Conservation (phyloP, 2,113 vertebrate species). For the Rhombomys opimus region DNA sequence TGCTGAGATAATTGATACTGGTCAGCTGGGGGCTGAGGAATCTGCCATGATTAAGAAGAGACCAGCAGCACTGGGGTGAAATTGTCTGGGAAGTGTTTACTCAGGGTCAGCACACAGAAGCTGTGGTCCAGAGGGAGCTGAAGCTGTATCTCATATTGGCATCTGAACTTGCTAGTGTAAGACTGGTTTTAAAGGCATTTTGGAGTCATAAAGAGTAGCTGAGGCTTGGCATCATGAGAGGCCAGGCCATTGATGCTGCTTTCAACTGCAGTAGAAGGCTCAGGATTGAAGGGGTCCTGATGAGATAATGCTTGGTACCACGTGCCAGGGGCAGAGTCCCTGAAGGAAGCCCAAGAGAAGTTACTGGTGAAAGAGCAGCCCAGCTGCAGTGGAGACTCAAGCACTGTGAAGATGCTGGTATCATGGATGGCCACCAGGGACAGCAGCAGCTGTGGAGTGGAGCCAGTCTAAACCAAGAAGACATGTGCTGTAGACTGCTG, state of each 20-base stretch:
- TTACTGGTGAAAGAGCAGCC: background rate
- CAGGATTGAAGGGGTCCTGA: background rate
- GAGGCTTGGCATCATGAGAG: background rate
- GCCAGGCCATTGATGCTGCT: background rate
- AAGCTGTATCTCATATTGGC: background rate
- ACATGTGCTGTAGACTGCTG: background rate
- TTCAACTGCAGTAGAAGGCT: background rate
- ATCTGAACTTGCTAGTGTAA: background rate
- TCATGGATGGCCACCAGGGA: background rate
- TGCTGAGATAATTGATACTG: background rate
- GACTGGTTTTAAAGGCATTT: background rate
- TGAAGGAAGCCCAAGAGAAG: background rate
- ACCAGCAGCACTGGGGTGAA: background rate
- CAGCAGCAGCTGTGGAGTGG: background rate
- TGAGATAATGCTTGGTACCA: background rate
- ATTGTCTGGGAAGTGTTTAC: background rate
- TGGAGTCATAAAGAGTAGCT: background rate
- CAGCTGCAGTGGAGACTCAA: background rate
- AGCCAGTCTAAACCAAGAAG: background rate
- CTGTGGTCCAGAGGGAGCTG: background rate
- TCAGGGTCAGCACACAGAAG: background rate
- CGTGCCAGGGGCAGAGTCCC: background rate
- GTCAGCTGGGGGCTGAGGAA: background rate
- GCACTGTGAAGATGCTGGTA: background rate
- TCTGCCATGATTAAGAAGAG: background rate